Percentiles rank a stretch among this genome's conserved stretches.
Evolutionary conservation across 1,140 invertebrate species (phyloP).

Genomic region (Drosophila malerkotliana): DNA sequence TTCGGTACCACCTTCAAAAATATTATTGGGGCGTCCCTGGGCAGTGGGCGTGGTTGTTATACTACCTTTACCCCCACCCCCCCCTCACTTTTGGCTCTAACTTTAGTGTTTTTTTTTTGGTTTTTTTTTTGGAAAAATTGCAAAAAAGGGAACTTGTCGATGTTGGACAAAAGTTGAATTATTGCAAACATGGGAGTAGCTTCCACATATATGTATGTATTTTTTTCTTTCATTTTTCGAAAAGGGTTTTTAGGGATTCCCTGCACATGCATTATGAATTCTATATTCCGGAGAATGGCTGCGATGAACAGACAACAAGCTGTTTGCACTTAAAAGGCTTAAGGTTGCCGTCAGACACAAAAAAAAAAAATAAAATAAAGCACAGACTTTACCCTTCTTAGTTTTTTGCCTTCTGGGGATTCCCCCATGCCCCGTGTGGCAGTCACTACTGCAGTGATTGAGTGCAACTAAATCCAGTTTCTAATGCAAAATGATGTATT

Average conservation of each 20-base stretch:
- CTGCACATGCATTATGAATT: slow-evolving; percentile 27
- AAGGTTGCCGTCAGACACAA: slow-evolving; percentile 8
- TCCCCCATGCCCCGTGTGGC: background rate
- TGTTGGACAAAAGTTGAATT: slow-evolving; percentile 45
- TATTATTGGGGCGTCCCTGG: slow-evolving; percentile 33
- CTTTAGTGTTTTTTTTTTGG: background rate
- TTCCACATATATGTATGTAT: background rate
- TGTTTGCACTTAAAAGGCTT: slow-evolving; percentile 49
- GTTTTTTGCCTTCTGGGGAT: no score
- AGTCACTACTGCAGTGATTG: slow-evolving; percentile 20
- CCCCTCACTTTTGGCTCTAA: background rate
- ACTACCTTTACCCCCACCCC: slow-evolving; percentile 10
- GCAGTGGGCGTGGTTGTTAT: background rate
- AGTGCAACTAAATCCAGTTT: slow-evolving; percentile 40
- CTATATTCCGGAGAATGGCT: slow-evolving; percentile 8
- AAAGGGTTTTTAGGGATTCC: background rate
- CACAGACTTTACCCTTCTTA: background rate
- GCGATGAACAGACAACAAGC: slow-evolving; percentile 48
- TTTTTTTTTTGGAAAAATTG: slow-evolving; percentile 9
- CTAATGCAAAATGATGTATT: slow-evolving; percentile 41
- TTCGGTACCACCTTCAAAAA: slow-evolving; percentile 16
- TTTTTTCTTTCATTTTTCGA: background rate
- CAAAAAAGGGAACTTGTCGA: slow-evolving; percentile 17
- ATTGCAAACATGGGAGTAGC: slow-evolving; percentile 14
- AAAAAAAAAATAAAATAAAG: background rate